phyloP scores from a whole-genome alignment of 1,140 invertebrate genomes.

The Dryas iulia region DNA sequence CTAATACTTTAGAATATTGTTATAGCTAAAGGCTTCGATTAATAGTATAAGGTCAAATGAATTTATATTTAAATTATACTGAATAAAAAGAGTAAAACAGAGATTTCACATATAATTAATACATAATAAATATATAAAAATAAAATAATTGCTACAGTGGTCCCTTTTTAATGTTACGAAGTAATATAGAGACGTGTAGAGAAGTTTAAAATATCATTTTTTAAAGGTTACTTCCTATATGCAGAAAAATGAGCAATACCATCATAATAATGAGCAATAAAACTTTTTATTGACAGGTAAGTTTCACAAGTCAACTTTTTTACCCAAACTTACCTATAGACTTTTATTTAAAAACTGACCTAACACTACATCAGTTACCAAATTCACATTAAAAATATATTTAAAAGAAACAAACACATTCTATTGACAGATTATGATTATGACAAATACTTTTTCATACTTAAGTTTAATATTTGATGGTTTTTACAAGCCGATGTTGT shows the following conservation, averaged over 20 bases:
- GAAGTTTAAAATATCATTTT: no score
- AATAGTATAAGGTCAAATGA: no score
- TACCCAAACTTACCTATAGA: no score
- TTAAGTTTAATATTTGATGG: conserved; percentile 6
- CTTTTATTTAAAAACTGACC: no score
- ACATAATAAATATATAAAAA: not conserved
- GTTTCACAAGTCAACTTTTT: not conserved
- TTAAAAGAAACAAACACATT: not conserved
- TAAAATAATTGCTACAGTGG: not conserved
- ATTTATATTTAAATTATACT: no score
- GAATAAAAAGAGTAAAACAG: no score
- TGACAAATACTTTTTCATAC: no score
- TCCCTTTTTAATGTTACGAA: not conserved
- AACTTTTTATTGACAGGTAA: not conserved
- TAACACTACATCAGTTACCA: not conserved
- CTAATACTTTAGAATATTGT: no score
- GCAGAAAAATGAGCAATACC: no score
- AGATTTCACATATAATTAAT: no score
- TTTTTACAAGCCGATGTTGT: conserved; percentile 24
- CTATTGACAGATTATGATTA: not conserved
- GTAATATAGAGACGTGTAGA: not conserved
- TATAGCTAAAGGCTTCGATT: no score
- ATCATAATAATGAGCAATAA: not conserved
- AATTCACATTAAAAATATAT: not conserved
- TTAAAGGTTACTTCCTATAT: no score